A percentile compares a stretch with the other conserved stretches of the same genome.
phyloP scores from a whole-genome alignment of 2,888 invertebrate genomes.

The Melanostoma scalare region DNA sequence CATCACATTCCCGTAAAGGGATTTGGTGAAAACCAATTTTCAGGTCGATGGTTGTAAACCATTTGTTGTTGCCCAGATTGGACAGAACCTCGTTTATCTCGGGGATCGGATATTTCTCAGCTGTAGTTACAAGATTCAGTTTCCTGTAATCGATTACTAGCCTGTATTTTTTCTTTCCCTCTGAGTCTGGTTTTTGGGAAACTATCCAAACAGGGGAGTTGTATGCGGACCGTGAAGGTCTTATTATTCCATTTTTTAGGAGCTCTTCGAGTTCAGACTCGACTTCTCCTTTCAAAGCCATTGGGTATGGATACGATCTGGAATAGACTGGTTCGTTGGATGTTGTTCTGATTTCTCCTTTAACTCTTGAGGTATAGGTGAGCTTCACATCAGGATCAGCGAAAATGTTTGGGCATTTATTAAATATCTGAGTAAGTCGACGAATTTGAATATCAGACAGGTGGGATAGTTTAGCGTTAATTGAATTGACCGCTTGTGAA shows the following conservation, averaged over 20 bases:
- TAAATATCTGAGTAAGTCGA: too few species aligned
- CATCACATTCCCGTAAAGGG: constrained; percentile 18
- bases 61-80: background rate
- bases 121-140: constrained; percentile 32
- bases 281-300: too few species aligned
- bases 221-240: constrained; percentile 50
- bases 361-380: too few species aligned
- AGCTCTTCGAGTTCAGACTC: background rate
- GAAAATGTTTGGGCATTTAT: too few species aligned
- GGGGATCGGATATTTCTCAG: background rate
- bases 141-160: constrained; percentile 39
- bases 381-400: too few species aligned
- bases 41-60: constrained; percentile 12
- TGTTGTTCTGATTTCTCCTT: too few species aligned
- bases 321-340: too few species aligned
- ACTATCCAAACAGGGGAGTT: constrained; percentile 60
- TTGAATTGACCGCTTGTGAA: constrained; percentile 5
- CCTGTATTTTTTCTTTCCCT: constrained; percentile 11
- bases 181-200: constrained; percentile 28
- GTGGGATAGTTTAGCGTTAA: background rate
- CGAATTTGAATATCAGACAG: too few species aligned
- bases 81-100: background rate
- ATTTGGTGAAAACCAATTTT: constrained; percentile 39
- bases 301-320: too few species aligned
- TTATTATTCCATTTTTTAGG: constrained; percentile 43